phyloP scores from a whole-genome alignment of 2,113 vertebrate genomes.

The Octodon degus region DNA sequence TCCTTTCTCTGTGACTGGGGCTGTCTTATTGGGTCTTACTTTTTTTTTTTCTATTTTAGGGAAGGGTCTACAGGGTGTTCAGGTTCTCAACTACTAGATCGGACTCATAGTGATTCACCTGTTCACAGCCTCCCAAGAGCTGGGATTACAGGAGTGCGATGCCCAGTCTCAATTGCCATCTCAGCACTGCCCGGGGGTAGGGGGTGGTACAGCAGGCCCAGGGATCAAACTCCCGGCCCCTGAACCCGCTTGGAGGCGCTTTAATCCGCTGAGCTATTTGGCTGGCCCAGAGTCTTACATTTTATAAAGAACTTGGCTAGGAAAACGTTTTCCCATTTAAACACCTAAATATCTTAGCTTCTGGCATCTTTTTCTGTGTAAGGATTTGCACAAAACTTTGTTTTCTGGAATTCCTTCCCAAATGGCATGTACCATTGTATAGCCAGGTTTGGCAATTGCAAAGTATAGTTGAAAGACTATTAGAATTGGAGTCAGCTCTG shows the following conservation, averaged over 20 bases:
- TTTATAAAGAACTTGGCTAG: not conserved
- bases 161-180: too few relatives aligned
- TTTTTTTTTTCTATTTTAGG: too few relatives aligned
- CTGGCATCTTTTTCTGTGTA: not conserved
- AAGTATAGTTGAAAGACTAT: not conserved
- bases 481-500: not conserved
- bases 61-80: too few relatives aligned
- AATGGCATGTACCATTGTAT: not conserved
- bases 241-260: too few relatives aligned
- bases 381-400: not conserved
- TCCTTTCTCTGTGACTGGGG: not conserved
- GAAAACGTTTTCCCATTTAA: slow-evolving; percentile 8
- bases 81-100: too few relatives aligned
- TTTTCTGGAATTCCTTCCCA: slow-evolving; percentile 11
- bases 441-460: not conserved
- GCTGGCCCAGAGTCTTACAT: not conserved
- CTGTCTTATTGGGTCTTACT: not conserved
- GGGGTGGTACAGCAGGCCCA: too few relatives aligned
- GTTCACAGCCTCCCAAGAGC: too few relatives aligned
- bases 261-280: too few relatives aligned
- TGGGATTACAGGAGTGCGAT: too few relatives aligned
- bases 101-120: too few relatives aligned
- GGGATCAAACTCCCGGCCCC: too few relatives aligned
- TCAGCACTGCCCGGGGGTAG: too few relatives aligned
- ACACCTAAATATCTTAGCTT: not conserved